Evolutionary conservation across 2,888 invertebrate species (phyloP).

Genomic region (Strigamia maritima): DNA sequence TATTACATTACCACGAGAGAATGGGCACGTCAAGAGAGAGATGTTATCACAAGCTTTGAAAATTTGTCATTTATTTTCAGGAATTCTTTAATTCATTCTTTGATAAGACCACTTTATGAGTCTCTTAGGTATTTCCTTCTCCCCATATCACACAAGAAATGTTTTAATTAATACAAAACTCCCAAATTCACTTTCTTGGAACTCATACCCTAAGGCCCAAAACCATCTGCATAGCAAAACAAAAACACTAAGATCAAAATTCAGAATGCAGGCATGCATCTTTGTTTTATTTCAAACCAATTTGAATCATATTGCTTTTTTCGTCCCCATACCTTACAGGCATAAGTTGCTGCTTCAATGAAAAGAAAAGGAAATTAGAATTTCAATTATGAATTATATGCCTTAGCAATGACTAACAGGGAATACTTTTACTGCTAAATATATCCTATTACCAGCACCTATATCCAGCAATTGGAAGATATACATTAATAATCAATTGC

Average conservation of each 20-base stretch:
- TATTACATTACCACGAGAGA: constrained; percentile 31
- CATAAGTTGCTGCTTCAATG: background rate
- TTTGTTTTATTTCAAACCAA: constrained; percentile 29
- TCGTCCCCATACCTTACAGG: background rate
- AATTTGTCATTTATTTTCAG: constrained; percentile 32
- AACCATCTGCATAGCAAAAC: constrained; percentile 32
- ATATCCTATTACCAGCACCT: background rate
- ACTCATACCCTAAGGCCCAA: constrained; percentile 12
- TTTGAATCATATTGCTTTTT: constrained; percentile 32
- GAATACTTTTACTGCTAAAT: constrained; percentile 20
- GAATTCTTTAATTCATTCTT: constrained; percentile 34
- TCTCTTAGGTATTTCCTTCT: constrained; percentile 28
- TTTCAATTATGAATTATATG: constrained; percentile 2
- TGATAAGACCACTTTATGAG: constrained; percentile 34
- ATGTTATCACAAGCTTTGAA: constrained; percentile 25
- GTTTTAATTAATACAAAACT: constrained; percentile 34
- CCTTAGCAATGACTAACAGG: constrained; percentile 18
- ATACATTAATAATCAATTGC: background rate
- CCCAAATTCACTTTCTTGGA: constrained; percentile 9
- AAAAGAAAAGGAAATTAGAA: constrained; percentile 22
- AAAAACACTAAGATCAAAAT: constrained; percentile 28
- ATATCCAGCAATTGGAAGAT: too few species aligned
- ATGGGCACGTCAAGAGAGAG: constrained; percentile 18
- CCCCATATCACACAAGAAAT: background rate
- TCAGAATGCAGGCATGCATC: constrained; percentile 19